Percentiles rank a stretch among this genome's conserved stretches.
Conservation (phyloP, 2,888 invertebrate genomes). For the Amphipoea lucens region DNA sequence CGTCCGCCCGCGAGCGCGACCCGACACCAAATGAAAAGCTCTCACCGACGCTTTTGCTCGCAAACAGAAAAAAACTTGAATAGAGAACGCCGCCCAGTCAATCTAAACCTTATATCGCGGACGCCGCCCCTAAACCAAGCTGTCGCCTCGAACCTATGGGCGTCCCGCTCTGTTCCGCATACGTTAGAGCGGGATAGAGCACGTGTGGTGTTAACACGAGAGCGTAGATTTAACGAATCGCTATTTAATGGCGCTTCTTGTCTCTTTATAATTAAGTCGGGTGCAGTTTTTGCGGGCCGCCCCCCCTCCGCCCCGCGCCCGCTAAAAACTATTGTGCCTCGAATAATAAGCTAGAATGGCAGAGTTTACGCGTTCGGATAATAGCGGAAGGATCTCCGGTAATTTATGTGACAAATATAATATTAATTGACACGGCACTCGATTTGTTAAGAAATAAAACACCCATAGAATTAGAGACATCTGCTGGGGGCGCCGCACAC, state of each 20-base stretch:
- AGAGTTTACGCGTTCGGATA: conserved; percentile 68
- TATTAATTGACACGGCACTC: conserved; percentile 86
- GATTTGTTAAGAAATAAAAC: conserved; percentile 79
- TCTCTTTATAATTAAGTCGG: conserved; percentile 91
- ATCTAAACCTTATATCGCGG: conserved; percentile 88
- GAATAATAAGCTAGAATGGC: conserved; percentile 76
- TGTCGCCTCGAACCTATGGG: conserved; percentile 79
- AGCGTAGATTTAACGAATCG: conserved; percentile 90
- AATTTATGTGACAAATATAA: conserved; percentile 88
- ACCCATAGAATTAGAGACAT: conserved; percentile 81
- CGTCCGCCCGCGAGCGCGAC: conserved; percentile 81
- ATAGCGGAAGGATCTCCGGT: conserved; percentile 79
- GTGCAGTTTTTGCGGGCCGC: conserved; percentile 89
- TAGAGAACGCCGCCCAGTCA: conserved; percentile 90
- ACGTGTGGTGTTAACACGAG: conserved; percentile 87
- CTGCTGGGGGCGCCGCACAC: conserved; percentile 63
- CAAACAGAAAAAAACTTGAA: conserved; percentile 86
- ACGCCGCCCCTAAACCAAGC: conserved; percentile 93
- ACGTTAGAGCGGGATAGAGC: conserved; percentile 73
- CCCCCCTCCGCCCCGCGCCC: conserved; percentile 65
- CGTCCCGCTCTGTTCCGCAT: conserved; percentile 72
- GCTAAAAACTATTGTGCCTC: conserved; percentile 84
- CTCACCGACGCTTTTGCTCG: conserved; percentile 71
- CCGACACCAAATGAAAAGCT: conserved; percentile 88
- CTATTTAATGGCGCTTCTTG: conserved; percentile 90